A percentile compares a stretch with the other conserved stretches of the same genome.
Evolutionary conservation across 2,888 invertebrate species (phyloP).

Genomic region (Acrobasis consociella): DNA sequence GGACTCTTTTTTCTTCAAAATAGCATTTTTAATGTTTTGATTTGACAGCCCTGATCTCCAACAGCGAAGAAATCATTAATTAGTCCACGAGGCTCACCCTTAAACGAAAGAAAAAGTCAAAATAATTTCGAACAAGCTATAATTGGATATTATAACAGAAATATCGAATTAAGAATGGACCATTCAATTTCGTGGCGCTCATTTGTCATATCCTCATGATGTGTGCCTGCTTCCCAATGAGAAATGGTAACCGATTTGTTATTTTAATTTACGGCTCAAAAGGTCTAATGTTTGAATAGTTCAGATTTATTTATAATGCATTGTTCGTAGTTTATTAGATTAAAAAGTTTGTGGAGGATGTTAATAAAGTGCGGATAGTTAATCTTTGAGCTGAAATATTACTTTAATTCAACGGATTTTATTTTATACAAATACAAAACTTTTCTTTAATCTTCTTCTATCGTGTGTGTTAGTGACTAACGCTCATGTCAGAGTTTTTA

Average conservation of each 20-base stretch:
- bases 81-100: slow-evolving; percentile 69
- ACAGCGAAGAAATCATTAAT: slow-evolving; percentile 76
- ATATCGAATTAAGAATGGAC: slow-evolving; percentile 63
- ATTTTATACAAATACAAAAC: no score
- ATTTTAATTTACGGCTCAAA: slow-evolving; percentile 64
- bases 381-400: slow-evolving; percentile 8
- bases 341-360: slow-evolving; percentile 14
- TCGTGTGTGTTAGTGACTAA: no score
- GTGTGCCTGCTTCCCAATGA: slow-evolving; percentile 44
- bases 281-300: slow-evolving; percentile 60
- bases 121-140: slow-evolving; percentile 64
- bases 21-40: slow-evolving; percentile 21
- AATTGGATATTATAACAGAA: slow-evolving; percentile 79
- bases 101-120: slow-evolving; percentile 64
- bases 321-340: slow-evolving; percentile 27
- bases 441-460: no score
- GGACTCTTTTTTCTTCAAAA: no score
- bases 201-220: slow-evolving; percentile 68
- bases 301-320: slow-evolving; percentile 39
- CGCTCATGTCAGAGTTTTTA: no score
- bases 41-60: slow-evolving; percentile 55
- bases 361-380: slow-evolving; percentile 17
- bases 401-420: not conserved
- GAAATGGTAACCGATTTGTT: slow-evolving; percentile 65
- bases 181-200: slow-evolving; percentile 67